phyloP scores from a whole-genome alignment of 2,113 vertebrate species.

The Pelusios castaneus region DNA sequence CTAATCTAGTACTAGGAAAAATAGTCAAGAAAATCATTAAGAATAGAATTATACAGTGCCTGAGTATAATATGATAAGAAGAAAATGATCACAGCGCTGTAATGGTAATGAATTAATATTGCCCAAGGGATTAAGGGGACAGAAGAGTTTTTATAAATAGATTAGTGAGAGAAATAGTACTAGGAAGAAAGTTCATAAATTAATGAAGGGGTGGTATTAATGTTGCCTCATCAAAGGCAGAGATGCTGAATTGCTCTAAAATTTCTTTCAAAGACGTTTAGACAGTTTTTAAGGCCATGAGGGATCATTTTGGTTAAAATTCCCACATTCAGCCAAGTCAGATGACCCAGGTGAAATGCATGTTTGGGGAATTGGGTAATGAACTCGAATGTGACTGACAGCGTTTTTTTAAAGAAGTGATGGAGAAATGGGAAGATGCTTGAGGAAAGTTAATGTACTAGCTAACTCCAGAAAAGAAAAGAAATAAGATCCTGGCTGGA shows the following conservation, averaged over 20 bases:
- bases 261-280: neutral
- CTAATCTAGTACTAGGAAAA: neutral
- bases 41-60: slow-evolving; percentile 30
- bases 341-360: no score
- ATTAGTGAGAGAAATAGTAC: slow-evolving; percentile 11
- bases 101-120: slow-evolving; percentile 42
- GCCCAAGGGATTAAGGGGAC: slow-evolving; percentile 43
- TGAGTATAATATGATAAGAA: slow-evolving; percentile 26
- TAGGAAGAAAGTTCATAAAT: slow-evolving; percentile 26
- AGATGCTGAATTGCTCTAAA: slow-evolving; percentile 1
- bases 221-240: neutral
- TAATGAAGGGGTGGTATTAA: slow-evolving; percentile 16
- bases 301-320: no score
- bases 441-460: no score
- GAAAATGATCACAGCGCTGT: slow-evolving; percentile 12
- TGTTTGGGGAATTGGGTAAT: no score
- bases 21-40: slow-evolving; percentile 34
- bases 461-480: no score
- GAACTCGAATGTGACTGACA: no score
- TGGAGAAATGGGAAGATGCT: no score
- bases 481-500: no score
- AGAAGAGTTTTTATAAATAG: slow-evolving; percentile 31
- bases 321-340: no score
- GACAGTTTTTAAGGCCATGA: neutral
- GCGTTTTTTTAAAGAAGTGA: no score